Evolutionary conservation across 2,113 vertebrate genomes (phyloP).

Genomic region (Pogona vitticeps): DNA sequence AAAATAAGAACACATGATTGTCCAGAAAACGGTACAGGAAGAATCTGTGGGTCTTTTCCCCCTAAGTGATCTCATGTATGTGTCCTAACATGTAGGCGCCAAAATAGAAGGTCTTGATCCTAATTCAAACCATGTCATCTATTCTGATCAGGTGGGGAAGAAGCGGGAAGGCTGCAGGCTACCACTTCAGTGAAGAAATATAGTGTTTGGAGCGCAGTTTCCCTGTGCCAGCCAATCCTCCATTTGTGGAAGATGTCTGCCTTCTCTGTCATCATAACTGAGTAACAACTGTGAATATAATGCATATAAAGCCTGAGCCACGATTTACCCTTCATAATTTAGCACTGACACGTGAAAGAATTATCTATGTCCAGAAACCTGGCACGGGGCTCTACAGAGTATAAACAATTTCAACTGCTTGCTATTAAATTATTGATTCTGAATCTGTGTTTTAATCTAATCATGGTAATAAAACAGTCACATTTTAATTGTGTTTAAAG

Average conservation of each 20-base stretch:
- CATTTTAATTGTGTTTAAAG: background rate
- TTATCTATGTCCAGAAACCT: background rate
- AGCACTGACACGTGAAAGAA: fast-evolving
- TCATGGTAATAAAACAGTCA: slow-evolving; percentile 8
- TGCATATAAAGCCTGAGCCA: background rate
- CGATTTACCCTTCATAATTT: background rate
- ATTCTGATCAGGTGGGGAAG: no score
- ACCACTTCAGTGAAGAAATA: background rate
- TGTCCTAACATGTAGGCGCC: background rate
- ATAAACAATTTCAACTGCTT: background rate
- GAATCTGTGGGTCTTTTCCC: background rate
- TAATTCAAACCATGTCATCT: background rate
- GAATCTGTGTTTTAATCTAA: background rate
- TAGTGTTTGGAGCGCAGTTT: background rate
- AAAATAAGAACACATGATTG: background rate
- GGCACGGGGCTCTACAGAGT: background rate
- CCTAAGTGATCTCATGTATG: background rate
- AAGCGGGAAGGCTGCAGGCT: background rate
- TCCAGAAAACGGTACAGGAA: background rate
- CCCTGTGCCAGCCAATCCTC: background rate
- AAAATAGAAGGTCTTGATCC: no score
- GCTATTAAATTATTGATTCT: background rate
- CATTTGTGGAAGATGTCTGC: background rate
- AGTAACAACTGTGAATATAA: background rate
- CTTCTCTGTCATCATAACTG: background rate